These are phyloP conservation scores for Epiperipatus broadwayi DNA, from an alignment of 2,888 invertebrate species.

Conservation along the genomic window DNA sequence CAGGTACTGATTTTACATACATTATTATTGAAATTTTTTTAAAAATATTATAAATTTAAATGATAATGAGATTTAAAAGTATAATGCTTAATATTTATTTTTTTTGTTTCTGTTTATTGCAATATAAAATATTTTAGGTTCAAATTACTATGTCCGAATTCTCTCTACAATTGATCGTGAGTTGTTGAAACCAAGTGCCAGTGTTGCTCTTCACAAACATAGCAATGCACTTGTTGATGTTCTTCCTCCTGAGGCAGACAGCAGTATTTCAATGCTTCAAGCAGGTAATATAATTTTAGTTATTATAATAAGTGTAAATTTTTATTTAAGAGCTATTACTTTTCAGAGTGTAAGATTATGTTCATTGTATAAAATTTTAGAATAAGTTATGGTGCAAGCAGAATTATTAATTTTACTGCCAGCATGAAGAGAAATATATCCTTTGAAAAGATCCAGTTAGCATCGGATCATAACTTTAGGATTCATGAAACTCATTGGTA, in stretches of 20 bases:
- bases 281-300: conserved; percentile 39
- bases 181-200: conserved; percentile 87
- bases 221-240: conserved; percentile 99
- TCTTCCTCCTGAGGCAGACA: conserved; percentile 93
- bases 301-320: not conserved
- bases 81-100: too few relatives aligned
- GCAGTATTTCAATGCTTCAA: conserved; percentile 93
- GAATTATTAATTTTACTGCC: too few relatives aligned
- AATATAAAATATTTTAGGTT: conserved; percentile 51
- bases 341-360: not conserved
- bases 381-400: too few relatives aligned
- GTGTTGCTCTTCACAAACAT: conserved; percentile 95
- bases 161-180: conserved; percentile 95
- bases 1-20: too few relatives aligned
- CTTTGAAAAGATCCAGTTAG: too few relatives aligned
- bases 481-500: too few relatives aligned
- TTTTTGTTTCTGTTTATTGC: too few relatives aligned
- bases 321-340: not conserved
- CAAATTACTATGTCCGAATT: conserved; percentile 96
- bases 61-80: too few relatives aligned
- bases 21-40: too few relatives aligned
- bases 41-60: too few relatives aligned
- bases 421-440: too few relatives aligned
- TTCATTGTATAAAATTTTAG: not conserved
- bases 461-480: too few relatives aligned